Base-by-base conservation (phyloP, 2,888 invertebrate genomes). In the Nyleta sp. region DNA sequence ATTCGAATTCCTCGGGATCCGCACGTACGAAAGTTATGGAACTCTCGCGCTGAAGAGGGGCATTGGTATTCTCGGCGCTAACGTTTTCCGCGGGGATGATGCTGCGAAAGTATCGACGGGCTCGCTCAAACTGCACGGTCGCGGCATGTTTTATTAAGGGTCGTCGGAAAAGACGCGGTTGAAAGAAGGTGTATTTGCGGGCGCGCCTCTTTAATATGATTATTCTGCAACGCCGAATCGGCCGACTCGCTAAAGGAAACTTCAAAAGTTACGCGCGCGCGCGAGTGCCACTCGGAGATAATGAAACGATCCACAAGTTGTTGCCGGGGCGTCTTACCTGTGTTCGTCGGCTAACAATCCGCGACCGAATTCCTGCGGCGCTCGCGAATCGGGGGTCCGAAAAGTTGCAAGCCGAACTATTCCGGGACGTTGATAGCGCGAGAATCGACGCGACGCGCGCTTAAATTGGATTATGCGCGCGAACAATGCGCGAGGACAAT, bases 301-400 rank as follows among this genome's bases (percentile, higher is more conserved):
- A 88, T 88, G 87, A 87, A 88, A 88, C 87, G 86, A 87, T 87
- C 87, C 86, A 87, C 87, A 87, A 87, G 87, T 88, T 87, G 87
- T 86, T 84, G 65, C 20, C 40, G 18, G 10, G 13, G 11, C 48
- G 18, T 38, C 76, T 57, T 52, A 70, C 46, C 70, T 57, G 35
- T 22, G 20, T 60, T 68, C 60, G 48, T 74, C 38, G 46, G 38
- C 40, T 55, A 64, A 55, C 35, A 53, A 24, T 33, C 33, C 35
- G 35, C 52, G 22, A 18, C 33, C 55, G 38, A 50, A 59, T 52
- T 52, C 28, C 7, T 28, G 2, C 28, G 28, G 28, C 28, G 28
- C 7, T 28, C 6, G 28, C n/a, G n/a, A n/a, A n/a, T 11, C 17
- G n/a, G 11, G 38, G 35, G 33, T 40, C 28, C 38, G 38, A n/a